Base-by-base conservation (phyloP, 2,888 invertebrate genomes). In the Lasioglossum zephyrum region DNA sequence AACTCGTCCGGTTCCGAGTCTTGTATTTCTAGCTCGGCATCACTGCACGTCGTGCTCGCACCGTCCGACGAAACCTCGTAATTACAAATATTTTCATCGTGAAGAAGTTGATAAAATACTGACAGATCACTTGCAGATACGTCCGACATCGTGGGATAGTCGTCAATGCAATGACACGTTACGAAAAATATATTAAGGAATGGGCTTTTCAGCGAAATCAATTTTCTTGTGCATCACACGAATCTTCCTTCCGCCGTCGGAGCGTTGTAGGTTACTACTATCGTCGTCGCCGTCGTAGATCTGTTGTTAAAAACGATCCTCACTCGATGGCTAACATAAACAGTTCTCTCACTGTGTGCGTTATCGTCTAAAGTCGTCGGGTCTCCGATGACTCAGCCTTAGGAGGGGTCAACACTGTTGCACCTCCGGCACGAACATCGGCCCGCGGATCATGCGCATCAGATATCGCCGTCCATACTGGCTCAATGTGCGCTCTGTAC, bases 31-130 rank as follows among this genome's bases (percentile, higher is more conserved):
- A 53, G 57, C 31, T 72, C 78, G 16, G 72, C 72, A 60, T 78
- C 78, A 13, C 78, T 78, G 72, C 26, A 49, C 13, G 53, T 53
- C 72, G 72, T 39, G 13, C 78, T 78, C 18, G 39, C 78, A 72
- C 78, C 53, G 18, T 78, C 72, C 26, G 78, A 78, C 13, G 72
- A 72, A 1, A 49, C n/a, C 53, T 78, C 78, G n/a, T 70, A 70
- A 70, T 70, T 39, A 41, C 70, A 70, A n/a, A 70, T 70, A n/a
- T 70, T 41, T 41, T 70, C 70, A n/a, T 70, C 70, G 41, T 70
- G 39, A 1, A 70, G 70, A 4, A 70, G 70, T n/a, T 70, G 70
- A 70, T 70, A 70, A 41, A 70, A 70, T n/a, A 70, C 41, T 41
- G 70, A 70, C 70, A 70, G 70, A n/a, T 70, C 70, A 41, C 70